Conservation (phyloP, 92 coral and sea anemone genomes). For the Porites lobata region DNA sequence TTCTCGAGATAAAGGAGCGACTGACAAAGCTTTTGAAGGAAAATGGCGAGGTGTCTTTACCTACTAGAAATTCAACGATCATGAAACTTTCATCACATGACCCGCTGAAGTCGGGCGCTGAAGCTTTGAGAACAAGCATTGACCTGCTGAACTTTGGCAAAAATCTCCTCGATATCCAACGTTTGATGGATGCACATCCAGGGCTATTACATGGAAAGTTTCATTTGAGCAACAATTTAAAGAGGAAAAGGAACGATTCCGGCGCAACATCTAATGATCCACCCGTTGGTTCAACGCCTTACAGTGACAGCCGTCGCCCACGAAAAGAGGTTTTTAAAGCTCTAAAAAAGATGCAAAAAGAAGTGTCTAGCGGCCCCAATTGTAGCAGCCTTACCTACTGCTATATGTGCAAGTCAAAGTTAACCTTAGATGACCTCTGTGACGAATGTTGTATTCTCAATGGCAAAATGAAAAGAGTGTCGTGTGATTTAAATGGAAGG, state of each 20-base stretch:
- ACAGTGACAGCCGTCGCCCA: slow-evolving; percentile 49
- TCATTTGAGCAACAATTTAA: neutral
- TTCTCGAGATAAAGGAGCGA: slow-evolving; percentile 50
- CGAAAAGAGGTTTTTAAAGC: slow-evolving; percentile 32
- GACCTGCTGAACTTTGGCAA: slow-evolving; percentile 36
- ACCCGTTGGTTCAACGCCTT: neutral
- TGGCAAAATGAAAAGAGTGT: slow-evolving; percentile 24
- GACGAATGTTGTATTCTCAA: slow-evolving; percentile 22
- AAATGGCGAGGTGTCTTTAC: neutral
- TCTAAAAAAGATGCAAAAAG: slow-evolving; percentile 2
- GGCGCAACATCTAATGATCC: neutral
- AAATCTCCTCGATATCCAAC: slow-evolving; percentile 27
- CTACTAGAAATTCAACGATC: neutral
- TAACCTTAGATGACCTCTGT: neutral
- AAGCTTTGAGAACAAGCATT: slow-evolving; percentile 34
- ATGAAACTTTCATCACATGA: slow-evolving; percentile 40
- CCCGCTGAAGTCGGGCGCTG: neutral
- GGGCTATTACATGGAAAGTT: slow-evolving; percentile 27
- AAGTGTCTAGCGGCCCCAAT: neutral
- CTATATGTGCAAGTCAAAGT: slow-evolving; percentile 36
- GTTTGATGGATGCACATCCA: slow-evolving; percentile 47
- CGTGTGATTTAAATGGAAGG: slow-evolving; percentile 42
- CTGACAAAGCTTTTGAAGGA: slow-evolving; percentile 25
- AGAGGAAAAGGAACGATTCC: slow-evolving; percentile 11
- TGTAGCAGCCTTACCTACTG: neutral